Base-by-base conservation (phyloP, 2,797 vertebrate species). In the Micropoecilia bifurca region DNA sequence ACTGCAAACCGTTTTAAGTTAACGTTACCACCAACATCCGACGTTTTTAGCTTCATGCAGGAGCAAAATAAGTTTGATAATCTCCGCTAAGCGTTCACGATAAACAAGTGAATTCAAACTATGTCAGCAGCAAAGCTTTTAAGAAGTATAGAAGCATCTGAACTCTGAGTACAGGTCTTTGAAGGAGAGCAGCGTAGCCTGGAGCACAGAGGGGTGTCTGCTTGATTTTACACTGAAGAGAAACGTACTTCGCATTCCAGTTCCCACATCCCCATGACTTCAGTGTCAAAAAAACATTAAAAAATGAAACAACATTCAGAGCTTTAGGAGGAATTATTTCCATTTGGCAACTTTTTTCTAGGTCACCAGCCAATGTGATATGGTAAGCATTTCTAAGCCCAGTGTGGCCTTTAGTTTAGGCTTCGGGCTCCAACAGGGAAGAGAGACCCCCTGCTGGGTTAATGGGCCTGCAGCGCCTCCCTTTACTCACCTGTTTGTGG, bases 131-230 rank as follows among this genome's bases (percentile, higher is more conserved):
- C 20, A 57, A 25, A 74, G 46, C 71, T 79, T 72, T 80, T 88
- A 75, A 81, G 81, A 83, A 59, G 73, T n/a, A 68, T 73, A 73
- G 77, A 73, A 74, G 76, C 45, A 55, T 85, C 75, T 74, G 39
- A 83, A 83, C 74, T 47, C 33, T 75, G 59, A 79, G 39, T 73
- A 43, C 10, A 28, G 46, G 82, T 78, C 74, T 87, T 80, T 85
- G 80, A 80, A 86, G 84, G 78, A 73, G 83, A 63, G 25, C 59
- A 75, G 48, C 84, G 39, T 75, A 77, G 85, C 82, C 74, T 87
- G 9, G 20, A 78, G 81, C 78, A 48, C 71, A 61, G 77, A 75
- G 76, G 68, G n/a, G 1, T 28, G 66, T 80, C 81, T n/a, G 55
- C 36, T 74, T 75, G 68, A 73, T 75, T 80, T 72, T 87, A 73